Conservation (phyloP, 2,888 invertebrate species). For the Aspidiotus rigidus region DNA sequence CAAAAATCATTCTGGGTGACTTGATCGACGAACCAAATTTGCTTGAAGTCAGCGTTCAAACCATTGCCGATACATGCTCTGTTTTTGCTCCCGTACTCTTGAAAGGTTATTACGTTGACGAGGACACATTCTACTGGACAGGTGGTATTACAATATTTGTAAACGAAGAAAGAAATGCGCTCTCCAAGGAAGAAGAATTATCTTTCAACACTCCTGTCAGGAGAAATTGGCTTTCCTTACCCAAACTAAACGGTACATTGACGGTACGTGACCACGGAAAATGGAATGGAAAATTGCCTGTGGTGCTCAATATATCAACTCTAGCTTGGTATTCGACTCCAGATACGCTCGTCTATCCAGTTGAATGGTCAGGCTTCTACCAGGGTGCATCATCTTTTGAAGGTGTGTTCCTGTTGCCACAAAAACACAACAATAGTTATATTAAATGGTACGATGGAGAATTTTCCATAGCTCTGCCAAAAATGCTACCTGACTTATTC, state of each 20-base stretch:
- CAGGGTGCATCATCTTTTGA: not conserved
- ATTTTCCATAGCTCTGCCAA: constrained; percentile 11
- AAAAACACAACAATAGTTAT: constrained; percentile 3
- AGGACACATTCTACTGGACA: constrained; percentile 8
- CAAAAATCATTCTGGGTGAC: constrained; percentile 8
- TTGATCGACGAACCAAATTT: not conserved
- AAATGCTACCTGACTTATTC: not conserved
- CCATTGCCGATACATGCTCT: constrained; percentile 16
- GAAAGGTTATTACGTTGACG: not conserved
- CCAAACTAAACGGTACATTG: not conserved
- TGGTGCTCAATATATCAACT: not conserved
- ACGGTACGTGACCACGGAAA: not conserved
- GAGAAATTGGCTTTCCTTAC: not conserved
- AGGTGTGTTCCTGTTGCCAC: constrained; percentile 12
- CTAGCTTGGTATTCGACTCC: constrained; percentile 3
- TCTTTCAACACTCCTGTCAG: not conserved
- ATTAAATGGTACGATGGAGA: constrained; percentile 9
- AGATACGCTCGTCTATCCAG: constrained; percentile 1
- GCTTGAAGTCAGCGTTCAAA: not conserved
- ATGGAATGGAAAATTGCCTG: constrained; percentile 24
- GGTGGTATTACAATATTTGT: constrained; percentile 10
- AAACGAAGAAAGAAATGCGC: not conserved
- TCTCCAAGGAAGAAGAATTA: constrained; percentile 19
- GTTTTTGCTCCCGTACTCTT: constrained; percentile 17
- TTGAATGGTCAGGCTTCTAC: constrained; percentile 18